Evolutionary conservation across 92 coral and sea anemone genomes (phyloP).

Genomic region (Phenganax stokvisi): DNA sequence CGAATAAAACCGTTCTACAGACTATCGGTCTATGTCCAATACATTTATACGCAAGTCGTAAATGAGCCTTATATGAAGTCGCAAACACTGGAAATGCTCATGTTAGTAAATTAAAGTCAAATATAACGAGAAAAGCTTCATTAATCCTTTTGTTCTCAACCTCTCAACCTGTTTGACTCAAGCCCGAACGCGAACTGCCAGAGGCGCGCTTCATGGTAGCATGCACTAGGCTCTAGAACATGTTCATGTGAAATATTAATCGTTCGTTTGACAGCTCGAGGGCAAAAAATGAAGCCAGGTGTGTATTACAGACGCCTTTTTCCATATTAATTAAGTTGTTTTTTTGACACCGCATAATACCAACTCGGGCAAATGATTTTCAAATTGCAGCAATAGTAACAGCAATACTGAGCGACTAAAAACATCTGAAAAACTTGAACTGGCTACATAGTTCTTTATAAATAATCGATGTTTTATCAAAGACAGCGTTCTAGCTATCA

Average conservation of each 20-base stretch:
- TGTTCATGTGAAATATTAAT: conserved; percentile 35
- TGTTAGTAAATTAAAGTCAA: too few relatives aligned
- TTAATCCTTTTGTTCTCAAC: too few relatives aligned
- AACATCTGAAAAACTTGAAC: neutral
- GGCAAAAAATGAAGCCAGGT: conserved; percentile 27
- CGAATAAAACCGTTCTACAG: too few relatives aligned
- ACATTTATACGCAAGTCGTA: too few relatives aligned
- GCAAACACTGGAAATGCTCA: too few relatives aligned
- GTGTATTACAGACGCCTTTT: conserved; percentile 25
- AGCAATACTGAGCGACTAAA: neutral
- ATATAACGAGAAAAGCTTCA: too few relatives aligned
- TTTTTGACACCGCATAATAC: conserved; percentile 7
- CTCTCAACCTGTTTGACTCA: neutral
- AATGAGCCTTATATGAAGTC: too few relatives aligned
- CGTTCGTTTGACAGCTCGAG: conserved; percentile 25
- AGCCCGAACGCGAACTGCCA: neutral
- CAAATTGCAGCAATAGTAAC: neutral
- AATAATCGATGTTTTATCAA: neutral
- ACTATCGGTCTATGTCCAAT: too few relatives aligned
- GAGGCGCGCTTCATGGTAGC: neutral
- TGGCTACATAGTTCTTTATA: neutral
- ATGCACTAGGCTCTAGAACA: neutral
- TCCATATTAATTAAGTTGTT: conserved; percentile 37
- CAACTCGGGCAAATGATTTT: neutral
- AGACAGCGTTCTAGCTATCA: neutral